Evolutionary conservation across 2,797 vertebrate genomes (phyloP).

Genomic region (Sebastes minor): DNA sequence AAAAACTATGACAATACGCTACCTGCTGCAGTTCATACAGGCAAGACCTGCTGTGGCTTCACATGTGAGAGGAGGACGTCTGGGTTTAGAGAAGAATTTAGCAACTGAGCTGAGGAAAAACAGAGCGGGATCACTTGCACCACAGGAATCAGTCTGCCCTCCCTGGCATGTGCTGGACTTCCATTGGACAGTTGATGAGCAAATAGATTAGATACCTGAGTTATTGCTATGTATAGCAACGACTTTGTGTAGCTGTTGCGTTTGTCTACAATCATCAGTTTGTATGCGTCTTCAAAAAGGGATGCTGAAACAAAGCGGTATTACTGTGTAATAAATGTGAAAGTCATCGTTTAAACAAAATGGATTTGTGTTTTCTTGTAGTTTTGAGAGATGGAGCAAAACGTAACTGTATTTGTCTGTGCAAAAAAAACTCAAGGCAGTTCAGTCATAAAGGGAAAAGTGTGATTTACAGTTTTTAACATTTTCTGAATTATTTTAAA

Average conservation of each 20-base stretch:
- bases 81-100: constrained; percentile 12
- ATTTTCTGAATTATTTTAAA: no score
- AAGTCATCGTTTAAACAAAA: constrained; percentile 17
- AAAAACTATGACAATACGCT: constrained; percentile 27
- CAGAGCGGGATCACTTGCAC: not conserved
- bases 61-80: not conserved
- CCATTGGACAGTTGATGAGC: constrained; percentile 6
- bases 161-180: constrained; percentile 13
- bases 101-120: not conserved
- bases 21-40: constrained; percentile 4
- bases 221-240: not conserved
- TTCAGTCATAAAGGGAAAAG: no score
- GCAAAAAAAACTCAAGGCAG: not conserved
- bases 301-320: constrained; percentile 1
- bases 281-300: constrained; percentile 6
- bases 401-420: not conserved
- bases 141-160: not conserved
- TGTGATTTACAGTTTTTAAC: no score
- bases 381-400: not conserved
- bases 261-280: constrained; percentile 9
- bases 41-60: constrained; percentile 8
- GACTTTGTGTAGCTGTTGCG: constrained; percentile 1
- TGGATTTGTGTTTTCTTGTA: not conserved
- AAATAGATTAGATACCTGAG: constrained; percentile 5
- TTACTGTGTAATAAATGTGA: constrained; percentile 61